A percentile compares a stretch with the other conserved stretches of the same genome.
Conservation (phyloP, 2,113 vertebrate genomes). For the Formicarius rufipectus region DNA sequence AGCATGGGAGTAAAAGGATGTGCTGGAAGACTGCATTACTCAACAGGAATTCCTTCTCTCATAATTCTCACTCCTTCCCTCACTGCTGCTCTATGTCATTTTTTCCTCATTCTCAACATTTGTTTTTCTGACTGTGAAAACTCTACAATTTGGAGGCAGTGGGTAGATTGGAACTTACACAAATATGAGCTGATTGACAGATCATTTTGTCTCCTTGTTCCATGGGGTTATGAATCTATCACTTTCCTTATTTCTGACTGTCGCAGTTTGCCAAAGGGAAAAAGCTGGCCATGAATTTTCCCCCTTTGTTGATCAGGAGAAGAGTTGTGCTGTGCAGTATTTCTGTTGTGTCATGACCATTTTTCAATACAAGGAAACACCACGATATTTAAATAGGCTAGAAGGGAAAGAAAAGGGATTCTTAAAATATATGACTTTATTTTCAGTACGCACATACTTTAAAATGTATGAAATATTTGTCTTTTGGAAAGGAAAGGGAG, state of each 20-base stretch:
- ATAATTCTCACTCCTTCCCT: neutral
- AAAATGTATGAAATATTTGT: conserved; percentile 30
- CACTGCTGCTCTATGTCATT: neutral
- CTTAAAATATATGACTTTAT: neutral
- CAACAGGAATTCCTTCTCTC: neutral
- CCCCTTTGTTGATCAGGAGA: neutral
- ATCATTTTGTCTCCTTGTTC: neutral
- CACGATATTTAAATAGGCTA: neutral
- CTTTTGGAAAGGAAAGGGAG: conserved; percentile 6
- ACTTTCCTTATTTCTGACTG: neutral
- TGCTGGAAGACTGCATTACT: neutral
- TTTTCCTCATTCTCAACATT: neutral
- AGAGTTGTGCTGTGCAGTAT: neutral
- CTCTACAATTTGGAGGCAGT: neutral
- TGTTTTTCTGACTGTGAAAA: neutral
- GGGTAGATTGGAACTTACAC: neutral
- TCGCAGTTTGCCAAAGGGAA: neutral
- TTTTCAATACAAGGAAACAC: neutral
- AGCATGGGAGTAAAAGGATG: neutral
- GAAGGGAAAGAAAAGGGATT: neutral
- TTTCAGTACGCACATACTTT: conserved; percentile 3
- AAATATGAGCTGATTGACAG: neutral
- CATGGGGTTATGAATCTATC: neutral
- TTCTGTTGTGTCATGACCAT: neutral
- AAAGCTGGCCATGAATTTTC: neutral